A percentile compares a stretch with the other conserved stretches of the same genome.
Conservation (phyloP, 2,888 invertebrate species). For the Belgica antarctica region DNA sequence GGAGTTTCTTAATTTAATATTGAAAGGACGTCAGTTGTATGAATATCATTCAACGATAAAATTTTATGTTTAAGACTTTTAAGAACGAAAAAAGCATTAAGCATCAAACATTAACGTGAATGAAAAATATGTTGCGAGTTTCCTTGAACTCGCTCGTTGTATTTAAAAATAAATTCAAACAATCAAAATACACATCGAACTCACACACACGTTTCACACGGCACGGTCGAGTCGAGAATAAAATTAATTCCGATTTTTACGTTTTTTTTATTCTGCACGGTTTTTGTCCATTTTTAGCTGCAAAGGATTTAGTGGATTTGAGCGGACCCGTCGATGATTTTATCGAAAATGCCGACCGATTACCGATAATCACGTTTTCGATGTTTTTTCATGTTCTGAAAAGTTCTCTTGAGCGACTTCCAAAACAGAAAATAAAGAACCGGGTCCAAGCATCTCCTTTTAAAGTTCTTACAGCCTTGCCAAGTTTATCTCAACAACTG, state of each 20-base stretch:
- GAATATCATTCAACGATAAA: slow-evolving; percentile 30
- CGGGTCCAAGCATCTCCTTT: too few species aligned
- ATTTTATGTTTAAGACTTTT: slow-evolving; percentile 15
- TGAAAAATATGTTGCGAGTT: slow-evolving; percentile 33
- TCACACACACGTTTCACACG: neutral
- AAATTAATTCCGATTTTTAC: slow-evolving; percentile 23
- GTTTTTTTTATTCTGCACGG: neutral
- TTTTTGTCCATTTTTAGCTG: neutral
- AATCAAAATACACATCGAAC: neutral
- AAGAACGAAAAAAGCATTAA: neutral
- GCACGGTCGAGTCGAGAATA: slow-evolving; percentile 10
- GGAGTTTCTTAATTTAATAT: too few species aligned
- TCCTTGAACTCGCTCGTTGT: slow-evolving; percentile 36
- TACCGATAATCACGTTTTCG: slow-evolving; percentile 11
- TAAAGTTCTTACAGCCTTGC: slow-evolving; percentile 12
- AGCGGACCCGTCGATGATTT: neutral
- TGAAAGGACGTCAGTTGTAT: too few species aligned
- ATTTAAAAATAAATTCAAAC: slow-evolving; percentile 18
- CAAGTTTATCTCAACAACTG: neutral
- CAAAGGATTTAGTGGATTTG: neutral
- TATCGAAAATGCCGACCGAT: slow-evolving; percentile 3
- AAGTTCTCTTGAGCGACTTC: too few species aligned
- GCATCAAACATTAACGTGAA: slow-evolving; percentile 33
- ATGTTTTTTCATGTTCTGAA: neutral
- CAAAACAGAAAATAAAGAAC: too few species aligned